Conservation (phyloP, 1,140 invertebrate genomes). For the Brachionus calyciflorus region DNA sequence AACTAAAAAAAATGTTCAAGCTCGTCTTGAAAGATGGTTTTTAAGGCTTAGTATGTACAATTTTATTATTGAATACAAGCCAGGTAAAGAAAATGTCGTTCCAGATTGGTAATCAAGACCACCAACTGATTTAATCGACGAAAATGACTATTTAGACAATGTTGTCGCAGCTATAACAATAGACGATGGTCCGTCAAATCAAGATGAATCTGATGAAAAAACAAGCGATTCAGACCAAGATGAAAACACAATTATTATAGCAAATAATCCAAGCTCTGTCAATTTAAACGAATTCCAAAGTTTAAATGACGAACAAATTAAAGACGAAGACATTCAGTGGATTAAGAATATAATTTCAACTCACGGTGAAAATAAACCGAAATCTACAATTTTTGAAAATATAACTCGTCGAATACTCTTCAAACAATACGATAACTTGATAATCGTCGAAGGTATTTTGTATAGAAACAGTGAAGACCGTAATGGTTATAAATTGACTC, state of each 20-base stretch:
- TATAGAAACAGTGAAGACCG: neutral
- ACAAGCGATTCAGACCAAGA: neutral
- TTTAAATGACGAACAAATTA: too few species aligned
- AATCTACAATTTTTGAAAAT: neutral
- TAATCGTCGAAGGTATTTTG: neutral
- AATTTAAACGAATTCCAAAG: too few species aligned
- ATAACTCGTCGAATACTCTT: neutral
- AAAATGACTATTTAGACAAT: conserved; percentile 48
- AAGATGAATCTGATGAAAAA: too few species aligned
- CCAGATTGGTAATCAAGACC: neutral
- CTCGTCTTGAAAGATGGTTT: neutral
- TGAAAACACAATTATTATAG: neutral
- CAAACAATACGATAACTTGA: neutral
- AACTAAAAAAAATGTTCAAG: conserved; percentile 46
- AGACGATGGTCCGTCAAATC: too few species aligned
- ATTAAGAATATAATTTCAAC: too few species aligned
- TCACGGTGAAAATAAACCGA: neutral
- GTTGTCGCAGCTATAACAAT: neutral
- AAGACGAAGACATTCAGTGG: too few species aligned
- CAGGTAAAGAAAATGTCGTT: neutral
- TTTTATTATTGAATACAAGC: too few species aligned
- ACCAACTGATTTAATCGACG: neutral
- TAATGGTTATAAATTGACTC: neutral
- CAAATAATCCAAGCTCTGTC: too few species aligned
- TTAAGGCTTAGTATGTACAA: neutral